These are phyloP conservation scores for Lepilemur septentrionalis DNA, from an alignment of 2,797 vertebrate species.

Conservation along the genomic window DNA sequence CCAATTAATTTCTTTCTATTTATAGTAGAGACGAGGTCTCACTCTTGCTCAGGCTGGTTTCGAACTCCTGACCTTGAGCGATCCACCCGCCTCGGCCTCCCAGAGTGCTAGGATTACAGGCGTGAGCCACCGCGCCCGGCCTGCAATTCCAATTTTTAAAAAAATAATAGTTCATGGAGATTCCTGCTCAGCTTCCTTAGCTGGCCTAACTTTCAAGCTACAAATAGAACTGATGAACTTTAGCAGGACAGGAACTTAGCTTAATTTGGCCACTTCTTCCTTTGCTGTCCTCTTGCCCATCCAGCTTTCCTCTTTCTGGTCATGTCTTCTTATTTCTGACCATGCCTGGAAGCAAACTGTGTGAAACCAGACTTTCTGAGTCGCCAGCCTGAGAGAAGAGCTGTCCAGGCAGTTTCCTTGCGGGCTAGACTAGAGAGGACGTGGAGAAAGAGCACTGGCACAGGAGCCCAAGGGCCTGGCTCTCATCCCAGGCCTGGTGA, in stretches of 20 bases:
- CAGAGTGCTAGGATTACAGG: no score
- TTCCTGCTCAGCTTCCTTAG: neutral
- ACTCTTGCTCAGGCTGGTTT: no score
- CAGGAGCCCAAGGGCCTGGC: neutral
- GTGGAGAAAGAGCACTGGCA: neutral
- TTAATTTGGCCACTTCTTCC: neutral
- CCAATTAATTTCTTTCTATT: no score
- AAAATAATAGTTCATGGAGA: neutral
- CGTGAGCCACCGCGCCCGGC: no score
- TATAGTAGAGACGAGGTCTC: no score
- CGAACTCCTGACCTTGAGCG: no score
- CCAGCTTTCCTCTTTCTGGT: neutral
- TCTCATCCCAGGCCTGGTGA: neutral
- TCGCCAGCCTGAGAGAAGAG: neutral
- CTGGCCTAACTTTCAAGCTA: neutral
- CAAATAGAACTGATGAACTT: neutral
- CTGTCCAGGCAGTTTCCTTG: neutral
- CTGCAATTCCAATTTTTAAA: no score
- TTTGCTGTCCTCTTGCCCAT: neutral
- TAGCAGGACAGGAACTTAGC: neutral
- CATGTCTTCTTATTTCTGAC: conserved; percentile 6
- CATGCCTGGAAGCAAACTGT: neutral
- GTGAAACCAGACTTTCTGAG: neutral
- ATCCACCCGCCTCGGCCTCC: no score
- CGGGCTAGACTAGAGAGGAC: neutral